These are phyloP conservation scores for Limnephilus auricula DNA, from an alignment of 2,888 invertebrate species.

Conservation along the genomic window DNA sequence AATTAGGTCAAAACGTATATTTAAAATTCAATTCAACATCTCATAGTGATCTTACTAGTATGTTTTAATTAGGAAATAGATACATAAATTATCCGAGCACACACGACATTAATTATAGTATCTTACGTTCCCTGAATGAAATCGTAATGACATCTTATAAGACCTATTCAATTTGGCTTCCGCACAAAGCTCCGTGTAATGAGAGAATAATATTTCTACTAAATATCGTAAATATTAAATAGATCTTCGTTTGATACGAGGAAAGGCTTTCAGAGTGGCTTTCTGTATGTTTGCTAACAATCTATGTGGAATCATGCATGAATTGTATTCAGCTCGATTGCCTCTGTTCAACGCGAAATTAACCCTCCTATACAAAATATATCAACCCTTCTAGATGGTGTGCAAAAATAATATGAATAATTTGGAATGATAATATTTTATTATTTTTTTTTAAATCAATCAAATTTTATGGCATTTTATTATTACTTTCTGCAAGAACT, in stretches of 20 bases:
- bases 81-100: neutral
- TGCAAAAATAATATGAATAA: neutral
- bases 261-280: neutral
- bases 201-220: slow-evolving; percentile 23
- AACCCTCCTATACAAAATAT: neutral
- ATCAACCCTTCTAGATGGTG: neutral
- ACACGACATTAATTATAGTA: neutral
- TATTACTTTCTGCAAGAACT: too few species aligned
- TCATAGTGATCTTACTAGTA: neutral
- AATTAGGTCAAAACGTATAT: neutral
- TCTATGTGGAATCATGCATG: slow-evolving; percentile 2
- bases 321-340: neutral
- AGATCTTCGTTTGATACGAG: slow-evolving; percentile 27
- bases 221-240: slow-evolving; percentile 42
- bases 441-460: too few species aligned
- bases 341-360: neutral
- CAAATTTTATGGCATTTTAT: too few species aligned
- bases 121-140: neutral
- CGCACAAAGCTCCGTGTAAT: slow-evolving; percentile 25
- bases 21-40: neutral
- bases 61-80: neutral
- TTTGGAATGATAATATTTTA: neutral
- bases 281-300: neutral
- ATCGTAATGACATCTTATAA: slow-evolving; percentile 17
- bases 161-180: slow-evolving; percentile 29